Evolutionary conservation across 2,888 invertebrate species (phyloP).

Genomic region (Creontiades dilutus): DNA sequence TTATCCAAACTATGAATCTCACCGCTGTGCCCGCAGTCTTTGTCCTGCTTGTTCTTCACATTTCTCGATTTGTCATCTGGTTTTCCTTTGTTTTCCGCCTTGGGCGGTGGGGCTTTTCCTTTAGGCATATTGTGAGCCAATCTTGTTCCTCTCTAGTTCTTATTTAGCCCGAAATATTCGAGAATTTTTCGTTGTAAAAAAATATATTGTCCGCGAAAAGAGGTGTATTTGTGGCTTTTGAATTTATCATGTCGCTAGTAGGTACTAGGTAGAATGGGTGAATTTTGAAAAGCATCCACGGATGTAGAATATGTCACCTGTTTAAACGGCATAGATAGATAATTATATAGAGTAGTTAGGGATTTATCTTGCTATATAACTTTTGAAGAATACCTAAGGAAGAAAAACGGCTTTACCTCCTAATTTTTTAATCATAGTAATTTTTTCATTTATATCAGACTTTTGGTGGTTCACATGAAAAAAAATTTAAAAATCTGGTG

Average conservation of each 20-base stretch:
- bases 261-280: neutral
- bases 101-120: conserved; percentile 26
- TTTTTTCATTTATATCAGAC: too few species aligned
- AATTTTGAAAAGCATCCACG: neutral
- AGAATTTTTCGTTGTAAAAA: neutral
- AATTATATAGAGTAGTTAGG: too few species aligned
- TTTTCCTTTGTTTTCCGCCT: conserved; percentile 33
- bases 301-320: neutral
- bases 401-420: too few species aligned
- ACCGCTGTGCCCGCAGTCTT: conserved; percentile 60
- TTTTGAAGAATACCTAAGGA: too few species aligned
- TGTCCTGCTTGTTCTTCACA: conserved; percentile 30
- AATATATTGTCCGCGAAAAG: neutral
- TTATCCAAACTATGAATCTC: neutral
- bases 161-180: neutral
- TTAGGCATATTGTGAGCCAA: neutral
- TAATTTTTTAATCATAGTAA: too few species aligned
- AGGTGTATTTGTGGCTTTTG: neutral
- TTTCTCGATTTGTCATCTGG: conserved; percentile 15
- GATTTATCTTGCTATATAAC: too few species aligned
- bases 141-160: neutral
- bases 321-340: neutral
- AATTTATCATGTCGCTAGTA: conserved; percentile 29
- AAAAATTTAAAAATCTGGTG: too few species aligned
- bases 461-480: too few species aligned